Evolutionary conservation across 2,888 invertebrate species (phyloP).

Genomic region (Lordiphosa andalusiaca): DNA sequence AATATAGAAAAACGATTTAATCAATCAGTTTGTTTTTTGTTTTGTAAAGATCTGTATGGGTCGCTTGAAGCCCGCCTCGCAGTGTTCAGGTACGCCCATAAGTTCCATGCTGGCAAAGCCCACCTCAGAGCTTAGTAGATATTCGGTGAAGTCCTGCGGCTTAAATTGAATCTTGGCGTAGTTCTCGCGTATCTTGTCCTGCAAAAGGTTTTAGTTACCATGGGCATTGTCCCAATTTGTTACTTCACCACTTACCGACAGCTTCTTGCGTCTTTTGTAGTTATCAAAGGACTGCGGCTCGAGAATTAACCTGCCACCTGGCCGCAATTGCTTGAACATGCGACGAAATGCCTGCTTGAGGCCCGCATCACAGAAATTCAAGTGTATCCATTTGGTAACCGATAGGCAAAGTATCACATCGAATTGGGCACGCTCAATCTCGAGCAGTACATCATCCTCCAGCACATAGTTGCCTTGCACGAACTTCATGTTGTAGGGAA

Average conservation of each 20-base stretch:
- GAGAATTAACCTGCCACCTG: slow-evolving; percentile 89
- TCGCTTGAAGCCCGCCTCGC: slow-evolving; percentile 84
- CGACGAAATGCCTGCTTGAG: slow-evolving; percentile 90
- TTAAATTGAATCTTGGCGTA: slow-evolving; percentile 83
- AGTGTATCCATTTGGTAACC: slow-evolving; percentile 94
- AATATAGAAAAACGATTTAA: background rate
- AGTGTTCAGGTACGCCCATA: slow-evolving; percentile 84
- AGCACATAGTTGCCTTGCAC: slow-evolving; percentile 91
- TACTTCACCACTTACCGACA: slow-evolving; percentile 81
- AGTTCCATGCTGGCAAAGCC: slow-evolving; percentile 85
- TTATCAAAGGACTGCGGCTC: slow-evolving; percentile 92
- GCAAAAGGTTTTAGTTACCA: background rate
- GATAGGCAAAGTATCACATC: slow-evolving; percentile 92
- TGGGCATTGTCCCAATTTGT: no score
- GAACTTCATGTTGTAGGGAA: slow-evolving; percentile 89
- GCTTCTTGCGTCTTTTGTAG: slow-evolving; percentile 86
- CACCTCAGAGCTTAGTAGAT: slow-evolving; percentile 84
- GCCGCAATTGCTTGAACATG: slow-evolving; percentile 87
- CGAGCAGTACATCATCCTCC: slow-evolving; percentile 86
- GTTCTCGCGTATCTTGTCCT: slow-evolving; percentile 64
- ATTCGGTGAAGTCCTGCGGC: slow-evolving; percentile 86
- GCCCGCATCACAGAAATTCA: slow-evolving; percentile 93
- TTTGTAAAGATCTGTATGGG: slow-evolving; percentile 81
- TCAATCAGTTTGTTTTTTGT: background rate
- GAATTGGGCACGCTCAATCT: slow-evolving; percentile 87